A percentile compares a stretch with the other conserved stretches of the same genome.
phyloP scores from a whole-genome alignment of 2,797 vertebrate genomes.

The Epinephelus awoara region DNA sequence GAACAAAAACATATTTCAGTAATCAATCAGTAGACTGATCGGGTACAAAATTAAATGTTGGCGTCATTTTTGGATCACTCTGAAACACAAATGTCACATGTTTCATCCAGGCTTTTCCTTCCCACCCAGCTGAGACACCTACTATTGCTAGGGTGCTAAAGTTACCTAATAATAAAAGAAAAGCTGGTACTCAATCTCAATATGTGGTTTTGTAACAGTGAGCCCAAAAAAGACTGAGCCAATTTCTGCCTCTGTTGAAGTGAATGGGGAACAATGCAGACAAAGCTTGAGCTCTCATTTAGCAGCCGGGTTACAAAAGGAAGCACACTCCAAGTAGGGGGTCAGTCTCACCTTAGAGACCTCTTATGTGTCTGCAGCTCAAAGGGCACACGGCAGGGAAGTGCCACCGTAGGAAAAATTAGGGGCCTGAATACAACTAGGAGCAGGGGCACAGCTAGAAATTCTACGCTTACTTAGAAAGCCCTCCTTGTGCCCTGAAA shows the following conservation, averaged over 20 bases:
- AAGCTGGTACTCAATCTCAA: neutral
- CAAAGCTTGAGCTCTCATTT: conserved; percentile 23
- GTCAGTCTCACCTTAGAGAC: conserved; percentile 33
- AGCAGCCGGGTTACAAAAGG: conserved; percentile 20
- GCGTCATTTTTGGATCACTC: neutral
- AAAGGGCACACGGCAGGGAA: conserved; percentile 18
- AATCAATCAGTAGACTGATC: neutral
- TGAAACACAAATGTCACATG: conserved; percentile 11
- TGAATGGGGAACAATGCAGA: neutral
- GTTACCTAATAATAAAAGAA: conserved; percentile 1
- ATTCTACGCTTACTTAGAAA: neutral
- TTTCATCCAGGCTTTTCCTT: neutral
- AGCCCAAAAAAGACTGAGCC: conserved; percentile 35
- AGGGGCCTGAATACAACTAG: neutral
- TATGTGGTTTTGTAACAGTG: conserved; percentile 8
- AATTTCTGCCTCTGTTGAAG: conserved; percentile 30
- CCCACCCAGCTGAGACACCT: neutral
- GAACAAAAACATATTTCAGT: neutral
- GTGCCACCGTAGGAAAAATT: neutral
- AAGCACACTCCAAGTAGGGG: conserved; percentile 8
- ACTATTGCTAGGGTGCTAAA: neutral
- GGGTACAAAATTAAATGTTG: neutral
- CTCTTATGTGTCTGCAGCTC: neutral
- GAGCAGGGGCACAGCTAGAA: no score
- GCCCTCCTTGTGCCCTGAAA: neutral